Evolutionary conservation across 2,113 vertebrate genomes (phyloP).

Genomic region (zebrafish (Danio rerio)): GRCz12tu NC_133188.1:13674001-13674500

Average conservation of each 20-base stretch:
- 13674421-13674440: neutral
- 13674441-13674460: neutral
- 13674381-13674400: neutral
- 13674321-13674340: neutral
- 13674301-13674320: neutral
- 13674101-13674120: constrained; percentile 30
- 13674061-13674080: constrained; percentile 38
- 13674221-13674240: constrained; percentile 28
- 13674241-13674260: constrained; percentile 21
- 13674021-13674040: constrained; percentile 6
- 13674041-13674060: constrained; percentile 26
- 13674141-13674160: constrained; percentile 46
- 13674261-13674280: constrained; percentile 13
- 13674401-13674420: neutral
- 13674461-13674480: neutral
- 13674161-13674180: constrained; percentile 47
- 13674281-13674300: constrained; percentile 15
- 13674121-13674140: constrained; percentile 29
- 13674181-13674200: constrained; percentile 40
- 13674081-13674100: constrained; percentile 36
- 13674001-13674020: neutral
- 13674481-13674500: neutral
- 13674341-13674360: neutral
- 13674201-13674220: constrained; percentile 25
- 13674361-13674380: neutral